phyloP scores from a whole-genome alignment of 2,113 vertebrate genomes.

The Nasalis larvatus region DNA sequence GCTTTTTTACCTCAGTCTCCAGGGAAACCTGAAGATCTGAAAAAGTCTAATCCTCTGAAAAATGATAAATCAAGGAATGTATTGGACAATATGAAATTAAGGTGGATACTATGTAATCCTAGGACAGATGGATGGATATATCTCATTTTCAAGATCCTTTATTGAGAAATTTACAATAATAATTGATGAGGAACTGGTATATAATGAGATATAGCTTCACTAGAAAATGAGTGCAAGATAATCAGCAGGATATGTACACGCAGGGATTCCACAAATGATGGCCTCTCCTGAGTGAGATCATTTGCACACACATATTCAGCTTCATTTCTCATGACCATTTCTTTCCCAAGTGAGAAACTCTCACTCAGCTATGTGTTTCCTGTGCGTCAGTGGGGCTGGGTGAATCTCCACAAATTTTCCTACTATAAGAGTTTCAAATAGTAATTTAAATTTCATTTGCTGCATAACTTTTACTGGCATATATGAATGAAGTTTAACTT shows the following conservation, averaged over 20 bases:
- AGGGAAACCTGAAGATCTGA: neutral
- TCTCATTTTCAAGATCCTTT: neutral
- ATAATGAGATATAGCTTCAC: neutral
- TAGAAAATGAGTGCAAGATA: neutral
- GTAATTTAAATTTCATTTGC: neutral
- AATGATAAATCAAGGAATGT: neutral
- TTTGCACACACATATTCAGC: neutral
- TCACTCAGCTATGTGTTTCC: neutral
- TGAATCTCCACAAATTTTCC: neutral
- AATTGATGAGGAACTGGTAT: neutral
- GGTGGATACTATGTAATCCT: neutral
- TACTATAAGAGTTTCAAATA: neutral
- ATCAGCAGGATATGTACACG: neutral
- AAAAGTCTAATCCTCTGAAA: neutral
- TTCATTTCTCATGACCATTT: neutral
- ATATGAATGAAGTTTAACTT: neutral
- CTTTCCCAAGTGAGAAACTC: fast-evolving
- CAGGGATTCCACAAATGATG: neutral
- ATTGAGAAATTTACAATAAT: neutral
- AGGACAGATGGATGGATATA: neutral
- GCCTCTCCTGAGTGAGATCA: neutral
- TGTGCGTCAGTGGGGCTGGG: neutral
- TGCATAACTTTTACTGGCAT: neutral
- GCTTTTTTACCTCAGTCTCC: neutral
- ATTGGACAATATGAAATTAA: neutral